Conservation (phyloP, 2,113 vertebrate genomes). For the Calidris pugnax region DNA sequence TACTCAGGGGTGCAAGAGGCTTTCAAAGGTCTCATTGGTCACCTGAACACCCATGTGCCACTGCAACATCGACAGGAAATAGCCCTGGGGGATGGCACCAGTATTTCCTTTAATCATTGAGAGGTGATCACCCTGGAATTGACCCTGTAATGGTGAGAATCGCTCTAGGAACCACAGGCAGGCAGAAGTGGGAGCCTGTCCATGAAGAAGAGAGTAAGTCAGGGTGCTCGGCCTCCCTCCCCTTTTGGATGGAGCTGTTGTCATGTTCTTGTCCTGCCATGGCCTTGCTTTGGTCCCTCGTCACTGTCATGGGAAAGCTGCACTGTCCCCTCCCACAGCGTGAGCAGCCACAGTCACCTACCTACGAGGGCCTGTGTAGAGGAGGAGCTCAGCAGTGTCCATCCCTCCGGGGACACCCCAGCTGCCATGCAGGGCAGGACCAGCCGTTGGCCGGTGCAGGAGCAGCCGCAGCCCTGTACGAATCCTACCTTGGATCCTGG, state of each 20-base stretch:
- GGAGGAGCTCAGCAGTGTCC: not conserved
- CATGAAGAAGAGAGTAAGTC: not conserved
- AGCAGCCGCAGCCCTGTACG: accelerated
- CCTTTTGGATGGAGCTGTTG: not conserved
- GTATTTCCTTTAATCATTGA: not conserved
- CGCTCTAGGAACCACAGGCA: not conserved
- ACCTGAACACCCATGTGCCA: not conserved
- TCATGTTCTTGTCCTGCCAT: not conserved
- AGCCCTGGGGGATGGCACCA: not conserved
- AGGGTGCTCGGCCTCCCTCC: not conserved
- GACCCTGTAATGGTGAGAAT: no score
- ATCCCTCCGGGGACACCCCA: accelerated
- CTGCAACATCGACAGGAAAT: not conserved
- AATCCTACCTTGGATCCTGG: not conserved
- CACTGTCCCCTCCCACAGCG: not conserved
- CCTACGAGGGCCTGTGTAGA: not conserved
- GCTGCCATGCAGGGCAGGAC: not conserved
- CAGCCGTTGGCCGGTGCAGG: not conserved
- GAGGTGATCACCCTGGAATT: not conserved
- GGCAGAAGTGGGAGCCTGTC: not conserved
- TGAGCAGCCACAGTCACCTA: not conserved
- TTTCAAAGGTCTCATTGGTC: not conserved
- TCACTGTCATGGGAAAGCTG: not conserved
- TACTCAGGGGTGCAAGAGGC: not conserved
- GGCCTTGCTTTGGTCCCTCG: not conserved